phyloP scores from a whole-genome alignment of 2,797 vertebrate genomes.

The Cacajao melanocephalus region DNA sequence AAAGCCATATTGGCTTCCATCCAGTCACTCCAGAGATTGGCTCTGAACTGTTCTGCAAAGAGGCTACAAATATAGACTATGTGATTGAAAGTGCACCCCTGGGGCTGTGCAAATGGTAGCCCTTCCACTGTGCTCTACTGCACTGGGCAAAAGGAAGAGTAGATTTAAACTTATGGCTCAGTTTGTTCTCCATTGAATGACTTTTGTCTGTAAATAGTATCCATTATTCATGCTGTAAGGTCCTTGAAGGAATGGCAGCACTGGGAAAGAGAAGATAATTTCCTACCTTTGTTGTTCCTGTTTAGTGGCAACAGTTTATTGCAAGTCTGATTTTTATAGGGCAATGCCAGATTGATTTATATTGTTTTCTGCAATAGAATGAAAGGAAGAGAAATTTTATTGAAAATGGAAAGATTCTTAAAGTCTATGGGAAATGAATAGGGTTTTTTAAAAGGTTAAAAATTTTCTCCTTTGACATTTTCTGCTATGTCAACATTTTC shows the following conservation, averaged over 20 bases:
- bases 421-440: conserved; percentile 45
- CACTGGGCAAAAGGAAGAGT: neutral
- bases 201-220: neutral
- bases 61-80: neutral
- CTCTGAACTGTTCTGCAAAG: neutral
- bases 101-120: neutral
- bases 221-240: neutral
- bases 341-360: conserved; percentile 13
- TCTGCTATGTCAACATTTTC: conserved; percentile 68
- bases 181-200: neutral
- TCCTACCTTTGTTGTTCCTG: neutral
- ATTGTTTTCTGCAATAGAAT: conserved; percentile 28
- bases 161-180: neutral
- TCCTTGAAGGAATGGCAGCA: neutral
- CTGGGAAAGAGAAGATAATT: neutral
- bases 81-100: neutral
- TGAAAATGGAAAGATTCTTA: conserved; percentile 44
- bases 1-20: neutral
- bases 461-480: conserved; percentile 65
- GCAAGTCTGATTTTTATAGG: conserved; percentile 17
- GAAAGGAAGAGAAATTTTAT: neutral
- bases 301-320: neutral
- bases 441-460: conserved; percentile 55
- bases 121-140: neutral
- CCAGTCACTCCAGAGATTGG: neutral